Base-by-base conservation (phyloP, 2,113 vertebrate species). In the Bubo bubo region DNA sequence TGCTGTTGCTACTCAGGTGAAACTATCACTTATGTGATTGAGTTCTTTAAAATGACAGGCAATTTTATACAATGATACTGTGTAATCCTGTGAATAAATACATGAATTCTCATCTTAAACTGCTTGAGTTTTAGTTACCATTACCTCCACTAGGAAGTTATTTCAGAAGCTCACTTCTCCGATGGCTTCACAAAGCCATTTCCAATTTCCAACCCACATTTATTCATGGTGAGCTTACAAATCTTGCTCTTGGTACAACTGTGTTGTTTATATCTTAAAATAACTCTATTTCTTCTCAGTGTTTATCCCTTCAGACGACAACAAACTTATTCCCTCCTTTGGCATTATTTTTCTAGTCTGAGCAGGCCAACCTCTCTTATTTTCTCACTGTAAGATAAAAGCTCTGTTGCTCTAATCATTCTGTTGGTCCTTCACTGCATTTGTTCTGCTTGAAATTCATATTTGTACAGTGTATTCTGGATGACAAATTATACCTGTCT, bases 401-500 rank as follows among this genome's bases (percentile, higher is more conserved):
- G 67, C 30, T 79, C 49, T 66, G 16, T 68, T 1, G 3, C 15
- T 88, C 21, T 84, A 43, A 84, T 83, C 8, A 50, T 55, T 92
- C 68, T 45, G 15, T 41, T 59, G 45, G 83, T 91, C n/a, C 19
- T 90, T 49, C 75, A 74, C 83, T 75, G 23, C 50, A 74, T 86
- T 91, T 74, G 13, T 73, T 86, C 75, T 91, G 47, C 52, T 89
- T 89, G 59, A 66, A 91, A 91, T 91, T 96, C 86, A 89, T 60
- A 87, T 94, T 87, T 71, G 37, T 70, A 74, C 52, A 52, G 59
- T 4, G 6, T 70, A 71, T 87, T 63, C 64, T 22, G n/a, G 52
- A 62, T 93, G 86, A 96, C 39, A 71, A 95, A 94, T 60, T 67
- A 79, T 35, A 90, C 1, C 0, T 39, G 26, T 86, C 86, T 89